Evolutionary conservation across 2,797 vertebrate genomes (phyloP), one percentile per base, ranked within the genome.

Genomic region (Huso huso): DNA sequence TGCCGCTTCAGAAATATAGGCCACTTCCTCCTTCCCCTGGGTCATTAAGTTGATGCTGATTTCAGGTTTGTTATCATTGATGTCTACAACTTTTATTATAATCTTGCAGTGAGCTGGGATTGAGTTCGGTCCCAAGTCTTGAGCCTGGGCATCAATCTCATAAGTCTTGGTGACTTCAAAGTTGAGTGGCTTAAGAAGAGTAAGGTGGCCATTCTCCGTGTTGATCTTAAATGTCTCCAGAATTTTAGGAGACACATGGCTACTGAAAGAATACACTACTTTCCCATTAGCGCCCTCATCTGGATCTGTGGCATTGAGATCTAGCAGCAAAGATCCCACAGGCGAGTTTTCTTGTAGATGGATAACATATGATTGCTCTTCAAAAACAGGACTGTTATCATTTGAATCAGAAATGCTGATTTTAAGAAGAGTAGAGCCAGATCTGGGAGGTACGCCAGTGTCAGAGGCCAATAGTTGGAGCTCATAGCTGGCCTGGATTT

Each of bases 71-170:
- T 98, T 98, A 80, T 99, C 96, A 48, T 99, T 99, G 6, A 99
- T 92, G 18, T 98, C 96, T 69, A 94, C 93, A 65, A 99, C 81
- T 78, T 96, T 94, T 67, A 99, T 93, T 68, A 98, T 89, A 63
- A 97, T 97, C 80, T 98, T 98, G 80, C 96, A 98, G 61, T 96
- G 93, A 57, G 93, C 96, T 1, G 96, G 95, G 68, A 99, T 96
- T 1, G 96, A 97, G 73, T 99, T 99, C 0, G 96, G 96, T 51
- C 96, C 96, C 86, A 97, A 15, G 68, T 99, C 96, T 74, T 97
- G 95, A 51, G 96, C 96, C 77, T 97, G 96, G 1, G 93, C 90
- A 12, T 97, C 96, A 50, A 99, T 91, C 81, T 99, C 96, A 0
- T 96, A 99, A 1, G 94, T 95, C 6, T 90, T 88, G 0, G 88